Evolutionary conservation across 92 coral and sea anemone genomes (phyloP), one percentile per base, ranked within the genome.

Genomic region (Metridium senile): DNA sequence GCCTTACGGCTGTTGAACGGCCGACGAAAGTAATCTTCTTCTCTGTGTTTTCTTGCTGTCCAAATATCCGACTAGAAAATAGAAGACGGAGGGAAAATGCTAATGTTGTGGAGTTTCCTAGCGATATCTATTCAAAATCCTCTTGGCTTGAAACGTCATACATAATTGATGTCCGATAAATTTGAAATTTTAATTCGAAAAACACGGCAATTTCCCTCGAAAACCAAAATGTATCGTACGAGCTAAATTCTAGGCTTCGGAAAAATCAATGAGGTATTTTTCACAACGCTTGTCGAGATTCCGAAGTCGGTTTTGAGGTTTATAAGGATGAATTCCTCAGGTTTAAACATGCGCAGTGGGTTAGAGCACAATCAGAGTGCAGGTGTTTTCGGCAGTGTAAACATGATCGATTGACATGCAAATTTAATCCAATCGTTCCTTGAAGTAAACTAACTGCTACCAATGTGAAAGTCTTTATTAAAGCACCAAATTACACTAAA

Each of bases 91-190:
- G 29, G 29, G 26, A 69, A 85, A 85, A 85, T 85, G 89, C 85
- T 80, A 85, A 85, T 85, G 72, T 58, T 29, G 21, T 62, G 25
- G 43, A 80, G 78, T 74, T 74, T 74, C 75, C 78, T 73, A 73
- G 78, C 68, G 67, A 73, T 73, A 56, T 31, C 78, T 26, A 53
- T 73, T 45, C 43, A 73, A 73, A 57, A 33, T 34, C 66, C 54
- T 29, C 78, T 71, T 73, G 53, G 65, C 31, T 58, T 58, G 67
- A 54, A 58, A 73, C 68, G 68, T 73, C 78, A 73, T 73, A 27
- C 66, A 73, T 73, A 31, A 57, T 73, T 57, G 46, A 73, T 73
- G 67, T 45, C 56, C 32, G 49, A n/a, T 58, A 73, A 73, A 73
- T 73, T 33, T 56, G 67, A 63, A 39, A 57, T 62, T 33, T 58